Evolutionary conservation across 2,113 vertebrate genomes (phyloP).

Genomic region (Leptobrachium ailaonicum): DNA sequence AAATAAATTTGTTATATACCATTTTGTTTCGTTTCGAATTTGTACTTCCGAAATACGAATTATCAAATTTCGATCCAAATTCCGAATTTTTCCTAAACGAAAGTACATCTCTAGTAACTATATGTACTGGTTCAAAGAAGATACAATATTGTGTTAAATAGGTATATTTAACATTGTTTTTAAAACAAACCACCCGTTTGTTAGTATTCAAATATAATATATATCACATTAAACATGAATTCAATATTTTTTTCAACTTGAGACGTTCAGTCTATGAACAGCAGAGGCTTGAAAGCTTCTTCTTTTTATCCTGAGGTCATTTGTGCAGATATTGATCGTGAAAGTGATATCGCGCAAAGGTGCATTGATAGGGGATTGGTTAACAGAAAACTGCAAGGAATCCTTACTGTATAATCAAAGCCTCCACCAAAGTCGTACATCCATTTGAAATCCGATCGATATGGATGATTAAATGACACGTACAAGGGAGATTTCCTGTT

Average conservation of each 20-base stretch:
- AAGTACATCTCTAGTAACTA: no score
- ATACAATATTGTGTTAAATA: no score
- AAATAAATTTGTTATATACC: no score
- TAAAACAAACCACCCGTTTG: neutral
- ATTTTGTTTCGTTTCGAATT: no score
- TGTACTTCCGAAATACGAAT: no score
- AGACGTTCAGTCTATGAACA: conserved; percentile 62
- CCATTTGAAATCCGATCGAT: conserved; percentile 86
- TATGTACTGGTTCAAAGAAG: no score
- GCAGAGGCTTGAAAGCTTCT: neutral
- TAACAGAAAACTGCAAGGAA: conserved; percentile 77
- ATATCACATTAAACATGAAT: conserved; percentile 60
- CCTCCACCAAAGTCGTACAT: conserved; percentile 77
- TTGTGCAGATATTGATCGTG: conserved; percentile 84
- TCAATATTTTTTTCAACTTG: conserved; percentile 60
- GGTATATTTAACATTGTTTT: no score
- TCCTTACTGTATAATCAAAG: conserved; percentile 84
- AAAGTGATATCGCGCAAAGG: conserved; percentile 87
- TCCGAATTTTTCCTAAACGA: no score
- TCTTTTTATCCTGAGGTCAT: conserved; percentile 72
- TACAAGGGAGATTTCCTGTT: conserved; percentile 57
- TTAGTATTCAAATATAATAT: neutral
- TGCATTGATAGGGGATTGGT: conserved; percentile 75
- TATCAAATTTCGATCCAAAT: no score
- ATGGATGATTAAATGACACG: conserved; percentile 91